phyloP scores from a whole-genome alignment of 2,113 vertebrate genomes.

The Alectura lathami region DNA sequence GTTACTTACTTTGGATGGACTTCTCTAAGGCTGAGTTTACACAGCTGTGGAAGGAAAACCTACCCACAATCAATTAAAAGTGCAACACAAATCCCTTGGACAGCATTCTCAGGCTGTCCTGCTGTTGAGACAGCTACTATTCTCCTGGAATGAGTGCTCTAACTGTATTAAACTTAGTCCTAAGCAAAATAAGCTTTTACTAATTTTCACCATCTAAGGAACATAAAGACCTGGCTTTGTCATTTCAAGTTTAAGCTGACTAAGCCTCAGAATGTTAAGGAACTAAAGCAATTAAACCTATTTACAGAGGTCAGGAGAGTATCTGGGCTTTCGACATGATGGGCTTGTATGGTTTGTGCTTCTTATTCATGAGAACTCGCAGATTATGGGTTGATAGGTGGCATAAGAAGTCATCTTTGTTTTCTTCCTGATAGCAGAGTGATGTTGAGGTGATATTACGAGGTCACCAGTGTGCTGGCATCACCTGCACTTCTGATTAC shows the following conservation, averaged over 20 bases:
- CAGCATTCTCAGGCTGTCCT: slow-evolving; percentile 56
- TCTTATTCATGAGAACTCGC: slow-evolving; percentile 1
- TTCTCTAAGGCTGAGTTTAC: slow-evolving; percentile 68
- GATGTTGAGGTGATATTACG: not conserved
- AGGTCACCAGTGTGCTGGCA: not conserved
- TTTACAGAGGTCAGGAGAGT: slow-evolving; percentile 61
- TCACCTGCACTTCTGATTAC: slow-evolving; percentile 40
- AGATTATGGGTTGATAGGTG: not conserved
- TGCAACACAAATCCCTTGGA: slow-evolving; percentile 44
- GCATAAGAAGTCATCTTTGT: slow-evolving; percentile 3
- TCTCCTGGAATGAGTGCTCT: slow-evolving; percentile 6
- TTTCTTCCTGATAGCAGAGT: not conserved
- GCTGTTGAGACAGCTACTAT: slow-evolving; percentile 49
- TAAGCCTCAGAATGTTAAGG: slow-evolving; percentile 45
- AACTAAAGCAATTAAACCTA: slow-evolving; percentile 63
- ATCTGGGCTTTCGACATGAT: not conserved
- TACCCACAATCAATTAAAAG: slow-evolving; percentile 62
- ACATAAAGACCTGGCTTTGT: slow-evolving; percentile 66
- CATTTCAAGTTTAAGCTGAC: slow-evolving; percentile 59
- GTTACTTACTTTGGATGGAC: slow-evolving; percentile 55
- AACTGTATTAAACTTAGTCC: slow-evolving; percentile 54
- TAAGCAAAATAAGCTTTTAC: slow-evolving; percentile 67
- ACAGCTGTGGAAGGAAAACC: slow-evolving; percentile 73
- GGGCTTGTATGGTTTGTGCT: not conserved
- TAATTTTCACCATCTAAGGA: slow-evolving; percentile 67